Evolutionary conservation across 2,113 vertebrate genomes (phyloP), one percentile per base, ranked within the genome.

Genomic region (Hymenochirus boettgeri): DNA sequence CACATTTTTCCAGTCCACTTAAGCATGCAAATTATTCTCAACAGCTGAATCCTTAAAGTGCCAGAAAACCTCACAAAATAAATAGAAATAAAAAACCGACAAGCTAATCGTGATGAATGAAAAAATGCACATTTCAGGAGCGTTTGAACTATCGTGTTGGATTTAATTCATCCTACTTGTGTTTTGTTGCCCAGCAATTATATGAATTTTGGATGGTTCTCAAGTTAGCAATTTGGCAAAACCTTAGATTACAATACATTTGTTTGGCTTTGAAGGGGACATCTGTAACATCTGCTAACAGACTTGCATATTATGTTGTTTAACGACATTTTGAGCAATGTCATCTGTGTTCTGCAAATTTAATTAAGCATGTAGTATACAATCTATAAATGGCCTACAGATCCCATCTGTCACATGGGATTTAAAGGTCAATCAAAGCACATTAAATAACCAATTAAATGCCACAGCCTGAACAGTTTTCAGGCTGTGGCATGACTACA

Each of bases 21-120:
- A 77, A 47, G 0, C 0, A 39, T 69, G 76, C 76, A 77, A 79
- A 48, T 17, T 70, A 59, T 74, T 77, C 60, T 62, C 74, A 77
- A 77, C 79, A 81, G 79, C 76, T 82, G 79, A 81, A 76, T 72
- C 73, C 65, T 1, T 46, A 52, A 61, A 75, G 74, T 75, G 71
- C 74, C 65, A 63, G 33, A 18, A 29, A 47, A 51, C 50, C 39
- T 59, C 72, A 69, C 5, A 31, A 76, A 64, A 56, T 55, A 17
- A 70, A 72, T 74, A 66, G 66, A 72, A 72, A 70, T n/a, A n/a
- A n/a, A n/a, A n/a, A n/a, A n/a, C n/a, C n/a, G n/a, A n/a, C 10
- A 35, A 46, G 7, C 33, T 54, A 35, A 70, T 77, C 72, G 76
- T 52, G 72, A 21, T 23, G 57, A 64, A 69, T 2, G 15, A 21